These are phyloP conservation scores for Phaedon cochleariae DNA, from an alignment of 2,888 invertebrate species.

Conservation along the genomic window DNA sequence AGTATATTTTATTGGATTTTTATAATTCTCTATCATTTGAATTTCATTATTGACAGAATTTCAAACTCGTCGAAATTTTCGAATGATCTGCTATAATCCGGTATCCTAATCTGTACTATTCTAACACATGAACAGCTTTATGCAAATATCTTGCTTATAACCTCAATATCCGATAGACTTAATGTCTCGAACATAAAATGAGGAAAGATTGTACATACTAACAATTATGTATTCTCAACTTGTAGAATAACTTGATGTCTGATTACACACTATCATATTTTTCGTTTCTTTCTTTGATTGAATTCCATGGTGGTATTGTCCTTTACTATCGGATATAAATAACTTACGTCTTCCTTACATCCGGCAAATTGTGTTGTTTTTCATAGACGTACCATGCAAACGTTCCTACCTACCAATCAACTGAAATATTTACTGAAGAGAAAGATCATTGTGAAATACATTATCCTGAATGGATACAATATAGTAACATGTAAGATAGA, in stretches of 20 bases:
- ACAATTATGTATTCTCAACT: slow-evolving; percentile 52
- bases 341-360: slow-evolving; percentile 61
- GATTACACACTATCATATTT: slow-evolving; percentile 63
- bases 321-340: slow-evolving; percentile 62
- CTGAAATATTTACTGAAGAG: background rate
- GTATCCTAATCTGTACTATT: no score
- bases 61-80: no score
- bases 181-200: background rate
- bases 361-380: slow-evolving; percentile 54
- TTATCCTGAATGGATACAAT: no score
- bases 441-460: background rate
- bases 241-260: slow-evolving; percentile 58
- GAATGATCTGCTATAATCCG: no score
- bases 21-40: no score
- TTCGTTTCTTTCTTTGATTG: slow-evolving; percentile 55
- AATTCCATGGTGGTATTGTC: slow-evolving; percentile 42
- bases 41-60: no score
- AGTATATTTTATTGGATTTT: no score
- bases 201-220: background rate
- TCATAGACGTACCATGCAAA: slow-evolving; percentile 2
- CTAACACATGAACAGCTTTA: no score
- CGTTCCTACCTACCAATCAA: background rate
- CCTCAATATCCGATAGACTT: no score
- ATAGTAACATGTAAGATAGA: no score
- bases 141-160: no score